Evolutionary conservation across 2,113 vertebrate genomes (phyloP).

Genomic region (Pteruthius melanotis): DNA sequence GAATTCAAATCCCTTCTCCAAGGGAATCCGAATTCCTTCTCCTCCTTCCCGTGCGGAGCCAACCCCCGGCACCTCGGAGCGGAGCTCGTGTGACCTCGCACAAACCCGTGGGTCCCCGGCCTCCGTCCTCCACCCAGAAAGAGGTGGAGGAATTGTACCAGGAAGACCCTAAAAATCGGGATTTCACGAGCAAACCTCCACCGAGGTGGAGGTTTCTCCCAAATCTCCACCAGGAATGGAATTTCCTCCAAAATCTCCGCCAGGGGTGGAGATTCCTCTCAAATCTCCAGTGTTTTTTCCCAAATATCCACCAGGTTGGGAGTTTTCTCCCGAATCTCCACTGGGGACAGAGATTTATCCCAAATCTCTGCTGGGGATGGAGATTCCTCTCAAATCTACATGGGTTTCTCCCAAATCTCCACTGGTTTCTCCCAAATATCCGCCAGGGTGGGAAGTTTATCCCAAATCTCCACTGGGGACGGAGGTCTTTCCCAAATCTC

Average conservation of each 20-base stretch:
- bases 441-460: too few relatives aligned
- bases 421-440: not conserved
- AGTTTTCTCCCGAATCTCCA: too few relatives aligned
- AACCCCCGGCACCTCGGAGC: accelerated
- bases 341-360: not conserved
- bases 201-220: not conserved
- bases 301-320: too few relatives aligned
- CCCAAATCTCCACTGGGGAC: too few relatives aligned
- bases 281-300: not conserved
- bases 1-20: not conserved
- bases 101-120: accelerated
- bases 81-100: not conserved
- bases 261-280: too few relatives aligned
- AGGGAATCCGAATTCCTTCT: not conserved
- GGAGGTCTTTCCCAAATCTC: not conserved
- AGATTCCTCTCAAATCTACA: not conserved
- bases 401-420: too few relatives aligned
- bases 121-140: not conserved
- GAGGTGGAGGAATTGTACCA: too few relatives aligned
- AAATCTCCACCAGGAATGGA: not conserved
- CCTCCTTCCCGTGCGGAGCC: not conserved
- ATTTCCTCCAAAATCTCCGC: accelerated
- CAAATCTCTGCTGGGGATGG: not conserved
- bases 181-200: not conserved
- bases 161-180: not conserved